Percentiles rank a stretch among this genome's conserved stretches.
phyloP scores from a whole-genome alignment of 2,797 vertebrate species.

The Pitangus sulphuratus region DNA sequence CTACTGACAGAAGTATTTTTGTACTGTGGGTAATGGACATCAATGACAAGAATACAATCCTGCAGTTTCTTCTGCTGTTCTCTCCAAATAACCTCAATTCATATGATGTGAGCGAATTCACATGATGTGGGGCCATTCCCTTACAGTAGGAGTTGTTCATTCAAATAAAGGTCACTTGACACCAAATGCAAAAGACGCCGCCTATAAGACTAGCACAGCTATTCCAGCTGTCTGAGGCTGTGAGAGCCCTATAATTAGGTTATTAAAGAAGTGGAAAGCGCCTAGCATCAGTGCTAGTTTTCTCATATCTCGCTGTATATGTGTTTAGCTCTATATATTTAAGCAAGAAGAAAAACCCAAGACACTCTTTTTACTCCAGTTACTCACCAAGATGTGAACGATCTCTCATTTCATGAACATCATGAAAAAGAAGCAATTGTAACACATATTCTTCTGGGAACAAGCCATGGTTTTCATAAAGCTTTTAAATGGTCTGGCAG shows the following conservation, averaged over 20 bases:
- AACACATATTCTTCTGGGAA: neutral
- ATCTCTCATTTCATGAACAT: neutral
- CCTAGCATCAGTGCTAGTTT: neutral
- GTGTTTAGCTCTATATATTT: neutral
- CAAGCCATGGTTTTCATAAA: neutral
- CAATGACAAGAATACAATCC: neutral
- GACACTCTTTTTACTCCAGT: neutral
- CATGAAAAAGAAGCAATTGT: neutral
- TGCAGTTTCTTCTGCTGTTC: neutral
- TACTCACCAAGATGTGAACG: neutral
- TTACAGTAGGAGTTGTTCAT: neutral
- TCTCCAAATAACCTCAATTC: neutral
- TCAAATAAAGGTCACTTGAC: neutral
- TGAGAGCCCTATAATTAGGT: neutral
- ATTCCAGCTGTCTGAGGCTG: neutral
- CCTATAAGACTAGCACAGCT: neutral
- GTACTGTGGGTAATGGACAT: neutral
- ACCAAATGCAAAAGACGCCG: neutral
- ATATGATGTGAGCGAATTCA: neutral
- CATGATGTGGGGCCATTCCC: neutral
- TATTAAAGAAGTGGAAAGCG: neutral
- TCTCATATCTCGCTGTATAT: neutral
- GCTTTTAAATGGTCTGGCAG: neutral
- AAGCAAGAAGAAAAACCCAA: neutral
- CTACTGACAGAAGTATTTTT: neutral